phyloP scores from a whole-genome alignment of 2,113 vertebrate genomes.

The Sturnira hondurensis region DNA sequence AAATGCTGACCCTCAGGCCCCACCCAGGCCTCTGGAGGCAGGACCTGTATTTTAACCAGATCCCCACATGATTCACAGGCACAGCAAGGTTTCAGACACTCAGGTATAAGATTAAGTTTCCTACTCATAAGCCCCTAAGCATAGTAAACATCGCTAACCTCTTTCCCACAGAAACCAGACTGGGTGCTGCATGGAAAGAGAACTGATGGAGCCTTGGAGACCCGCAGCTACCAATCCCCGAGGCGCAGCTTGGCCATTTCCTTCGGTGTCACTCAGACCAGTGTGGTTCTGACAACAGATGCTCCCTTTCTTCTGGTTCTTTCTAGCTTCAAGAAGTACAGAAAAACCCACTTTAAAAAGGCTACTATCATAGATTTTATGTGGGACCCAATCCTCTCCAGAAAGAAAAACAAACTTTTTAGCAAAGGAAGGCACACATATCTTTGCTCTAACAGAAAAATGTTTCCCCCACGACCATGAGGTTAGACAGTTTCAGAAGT shows the following conservation, averaged over 20 bases:
- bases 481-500: background rate
- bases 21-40: background rate
- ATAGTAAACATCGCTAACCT: background rate
- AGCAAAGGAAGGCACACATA: background rate
- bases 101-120: background rate
- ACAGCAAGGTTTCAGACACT: background rate
- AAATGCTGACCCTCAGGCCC: background rate
- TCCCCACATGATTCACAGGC: background rate
- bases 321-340: background rate
- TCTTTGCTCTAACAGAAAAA: background rate
- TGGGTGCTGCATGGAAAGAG: rapidly evolving
- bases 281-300: background rate
- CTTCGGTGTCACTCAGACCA: background rate
- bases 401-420: background rate
- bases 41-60: background rate
- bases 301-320: background rate
- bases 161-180: background rate
- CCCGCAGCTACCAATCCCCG: background rate
- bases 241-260: background rate
- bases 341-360: background rate
- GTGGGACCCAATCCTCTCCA: background rate
- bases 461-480: rapidly evolving
- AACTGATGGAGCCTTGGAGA: background rate
- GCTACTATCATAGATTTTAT: background rate
- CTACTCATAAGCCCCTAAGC: background rate